These are phyloP conservation scores for Phasia obesa DNA, from an alignment of 2,888 invertebrate species.

Conservation along the genomic window DNA sequence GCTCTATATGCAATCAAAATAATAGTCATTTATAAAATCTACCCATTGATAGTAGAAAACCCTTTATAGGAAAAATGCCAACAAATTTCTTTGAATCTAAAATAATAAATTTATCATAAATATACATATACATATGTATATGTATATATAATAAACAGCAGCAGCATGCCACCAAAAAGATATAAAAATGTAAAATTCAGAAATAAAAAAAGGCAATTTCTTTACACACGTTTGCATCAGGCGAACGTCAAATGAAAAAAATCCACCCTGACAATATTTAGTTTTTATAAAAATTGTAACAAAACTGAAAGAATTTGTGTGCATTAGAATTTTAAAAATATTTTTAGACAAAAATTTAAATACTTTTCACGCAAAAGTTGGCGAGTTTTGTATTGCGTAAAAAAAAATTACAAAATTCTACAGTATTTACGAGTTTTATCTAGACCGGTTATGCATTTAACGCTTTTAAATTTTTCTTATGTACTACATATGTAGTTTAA, in stretches of 20 bases:
- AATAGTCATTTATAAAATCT: too few relatives aligned
- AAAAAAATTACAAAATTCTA: too few relatives aligned
- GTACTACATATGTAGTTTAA: too few relatives aligned
- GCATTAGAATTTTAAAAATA: constrained; percentile 5
- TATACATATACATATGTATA: too few relatives aligned
- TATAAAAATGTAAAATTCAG: not conserved
- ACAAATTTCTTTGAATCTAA: constrained; percentile 13
- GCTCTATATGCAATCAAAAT: too few relatives aligned
- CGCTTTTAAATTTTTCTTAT: too few relatives aligned
- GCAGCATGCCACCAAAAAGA: not conserved
- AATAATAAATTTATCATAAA: too few relatives aligned
- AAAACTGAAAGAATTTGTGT: not conserved
- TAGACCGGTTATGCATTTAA: too few relatives aligned
- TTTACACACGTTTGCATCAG: constrained; percentile 31
- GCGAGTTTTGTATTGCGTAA: too few relatives aligned
- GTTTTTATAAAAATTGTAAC: not conserved
- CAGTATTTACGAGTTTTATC: too few relatives aligned
- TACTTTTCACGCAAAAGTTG: not conserved
- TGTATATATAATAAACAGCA: not conserved
- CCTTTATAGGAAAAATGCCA: constrained; percentile 56
- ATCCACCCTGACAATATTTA: not conserved
- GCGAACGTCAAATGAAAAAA: constrained; percentile 15
- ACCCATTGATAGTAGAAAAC: too few relatives aligned
- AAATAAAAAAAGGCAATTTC: not conserved
- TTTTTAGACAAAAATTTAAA: constrained; percentile 20